Percentiles rank a stretch among this genome's conserved stretches.
Conservation (phyloP, 2,113 vertebrate species). For the Phalacrocorax brasilianus region DNA sequence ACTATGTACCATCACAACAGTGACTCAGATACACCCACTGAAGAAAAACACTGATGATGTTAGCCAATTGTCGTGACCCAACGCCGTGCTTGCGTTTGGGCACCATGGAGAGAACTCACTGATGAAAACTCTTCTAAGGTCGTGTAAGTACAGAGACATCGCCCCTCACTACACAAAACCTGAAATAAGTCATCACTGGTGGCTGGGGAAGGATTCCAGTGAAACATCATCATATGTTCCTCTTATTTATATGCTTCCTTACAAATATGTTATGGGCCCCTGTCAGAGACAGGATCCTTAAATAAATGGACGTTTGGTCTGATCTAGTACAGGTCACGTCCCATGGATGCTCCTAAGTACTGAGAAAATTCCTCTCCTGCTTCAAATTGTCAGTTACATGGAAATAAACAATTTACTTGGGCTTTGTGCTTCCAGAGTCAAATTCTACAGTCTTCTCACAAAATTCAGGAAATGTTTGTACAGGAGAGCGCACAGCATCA, state of each 20-base stretch:
- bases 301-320: not conserved
- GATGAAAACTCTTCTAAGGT: not conserved
- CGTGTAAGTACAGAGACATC: not conserved
- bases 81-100: not conserved
- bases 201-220: not conserved
- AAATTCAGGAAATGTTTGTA: not conserved
- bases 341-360: not conserved
- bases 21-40: constrained; percentile 61
- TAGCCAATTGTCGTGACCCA: not conserved
- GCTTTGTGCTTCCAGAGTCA: not conserved
- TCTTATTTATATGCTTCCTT: not conserved
- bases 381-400: not conserved
- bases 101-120: rapidly evolving
- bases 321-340: not conserved
- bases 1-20: constrained; percentile 5
- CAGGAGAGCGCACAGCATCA: not conserved
- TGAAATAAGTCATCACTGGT: not conserved
- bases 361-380: not conserved
- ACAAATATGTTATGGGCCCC: not conserved
- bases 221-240: not conserved
- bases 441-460: not conserved
- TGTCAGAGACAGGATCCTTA: not conserved
- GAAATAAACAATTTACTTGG: not conserved
- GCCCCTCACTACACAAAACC: not conserved
- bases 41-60: not conserved